Conservation (phyloP, 2,113 vertebrate genomes). For the Dicentrarchus labrax region DNA sequence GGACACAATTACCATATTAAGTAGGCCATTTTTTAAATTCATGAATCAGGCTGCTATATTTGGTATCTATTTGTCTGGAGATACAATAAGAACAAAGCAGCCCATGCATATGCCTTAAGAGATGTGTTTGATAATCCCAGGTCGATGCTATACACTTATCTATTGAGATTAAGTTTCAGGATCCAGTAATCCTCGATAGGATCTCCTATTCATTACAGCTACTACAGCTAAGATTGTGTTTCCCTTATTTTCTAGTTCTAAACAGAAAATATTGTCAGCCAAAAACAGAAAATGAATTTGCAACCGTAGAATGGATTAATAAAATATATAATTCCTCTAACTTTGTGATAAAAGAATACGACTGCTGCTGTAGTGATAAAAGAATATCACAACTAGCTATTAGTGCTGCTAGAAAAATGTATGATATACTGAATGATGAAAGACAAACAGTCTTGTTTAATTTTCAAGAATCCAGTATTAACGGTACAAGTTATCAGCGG, state of each 20-base stretch:
- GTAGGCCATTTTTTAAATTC: conserved; percentile 49
- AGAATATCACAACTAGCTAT: not conserved
- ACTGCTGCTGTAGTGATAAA: not conserved
- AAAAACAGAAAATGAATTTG: not conserved
- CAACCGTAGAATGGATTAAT: not conserved
- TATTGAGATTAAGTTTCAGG: conserved; percentile 47
- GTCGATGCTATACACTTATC: conserved; percentile 52
- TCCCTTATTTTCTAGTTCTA: conserved; percentile 25
- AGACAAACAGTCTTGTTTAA: not conserved
- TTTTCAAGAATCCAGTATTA: not conserved
- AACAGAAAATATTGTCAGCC: conserved; percentile 32
- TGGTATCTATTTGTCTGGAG: conserved; percentile 11
- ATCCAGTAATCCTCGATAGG: conserved; percentile 56
- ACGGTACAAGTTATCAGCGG: not conserved
- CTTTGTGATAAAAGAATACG: not conserved
- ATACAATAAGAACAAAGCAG: conserved; percentile 35
- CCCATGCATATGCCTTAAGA: conserved; percentile 1
- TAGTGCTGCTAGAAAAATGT: not conserved
- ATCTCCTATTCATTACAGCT: conserved; percentile 60
- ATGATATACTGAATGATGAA: not conserved
- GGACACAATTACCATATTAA: conserved; percentile 76
- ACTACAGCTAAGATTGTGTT: conserved; percentile 20
- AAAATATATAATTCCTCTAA: not conserved
- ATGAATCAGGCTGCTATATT: conserved; percentile 28
- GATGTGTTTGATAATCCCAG: conserved; percentile 55